phyloP scores from a whole-genome alignment of 2,888 invertebrate species.

The Dasysyrphus tricinctus region DNA sequence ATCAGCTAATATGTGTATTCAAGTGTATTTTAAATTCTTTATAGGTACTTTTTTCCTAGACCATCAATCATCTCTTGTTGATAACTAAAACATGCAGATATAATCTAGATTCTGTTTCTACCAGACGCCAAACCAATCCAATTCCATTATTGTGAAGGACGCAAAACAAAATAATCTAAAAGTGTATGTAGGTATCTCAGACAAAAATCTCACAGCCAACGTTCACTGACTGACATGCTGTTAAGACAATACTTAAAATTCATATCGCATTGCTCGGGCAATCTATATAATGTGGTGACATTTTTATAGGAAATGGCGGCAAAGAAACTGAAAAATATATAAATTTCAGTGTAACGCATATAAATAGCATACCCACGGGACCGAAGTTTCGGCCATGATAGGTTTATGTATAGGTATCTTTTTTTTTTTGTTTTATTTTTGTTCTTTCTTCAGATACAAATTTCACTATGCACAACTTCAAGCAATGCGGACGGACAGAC shows the following conservation, averaged over 20 bases:
- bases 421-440: background rate
- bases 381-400: conserved; percentile 44
- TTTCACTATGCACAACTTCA: background rate
- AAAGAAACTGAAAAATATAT: conserved; percentile 23
- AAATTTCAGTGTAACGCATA: conserved; percentile 6
- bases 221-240: conserved; percentile 56
- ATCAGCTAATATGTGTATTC: background rate
- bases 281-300: conserved; percentile 72
- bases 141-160: conserved; percentile 11
- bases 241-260: conserved; percentile 70
- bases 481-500: background rate
- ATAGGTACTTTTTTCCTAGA: background rate
- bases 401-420: background rate
- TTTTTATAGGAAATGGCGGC: conserved; percentile 74
- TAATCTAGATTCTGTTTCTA: background rate
- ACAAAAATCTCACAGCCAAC: conserved; percentile 18
- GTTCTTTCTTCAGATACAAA: conserved; percentile 37
- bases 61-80: conserved; percentile 1
- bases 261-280: conserved; percentile 68
- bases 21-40: background rate
- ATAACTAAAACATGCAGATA: background rate
- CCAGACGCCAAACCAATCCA: background rate
- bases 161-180: background rate
- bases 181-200: background rate
- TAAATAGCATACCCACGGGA: conserved; percentile 46